Conservation (phyloP, 2,797 vertebrate species). For the Harpagifer antarcticus region DNA sequence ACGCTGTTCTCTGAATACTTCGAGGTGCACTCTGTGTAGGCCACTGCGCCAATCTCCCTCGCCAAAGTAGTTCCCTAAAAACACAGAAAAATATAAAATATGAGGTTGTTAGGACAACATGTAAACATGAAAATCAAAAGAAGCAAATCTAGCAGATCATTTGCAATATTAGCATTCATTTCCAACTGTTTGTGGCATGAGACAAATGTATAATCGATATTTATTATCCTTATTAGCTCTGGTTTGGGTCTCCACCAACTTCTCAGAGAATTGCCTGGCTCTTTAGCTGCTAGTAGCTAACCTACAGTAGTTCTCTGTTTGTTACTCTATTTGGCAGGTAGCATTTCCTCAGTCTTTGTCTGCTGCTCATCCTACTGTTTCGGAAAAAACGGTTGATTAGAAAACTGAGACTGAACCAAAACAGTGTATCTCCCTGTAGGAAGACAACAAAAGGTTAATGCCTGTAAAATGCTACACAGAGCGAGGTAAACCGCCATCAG, state of each 20-base stretch:
- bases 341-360: background rate
- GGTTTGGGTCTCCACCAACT: background rate
- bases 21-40: conserved; percentile 94
- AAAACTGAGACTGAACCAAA: background rate
- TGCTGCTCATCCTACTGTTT: background rate
- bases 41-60: conserved; percentile 92
- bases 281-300: background rate
- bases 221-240: background rate
- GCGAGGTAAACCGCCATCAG: background rate
- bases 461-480: background rate
- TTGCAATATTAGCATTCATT: background rate
- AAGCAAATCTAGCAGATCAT: background rate
- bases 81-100: conserved; percentile 17
- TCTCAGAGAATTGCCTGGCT: background rate
- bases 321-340: background rate
- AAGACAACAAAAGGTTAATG: background rate
- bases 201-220: background rate
- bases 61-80: conserved; percentile 90
- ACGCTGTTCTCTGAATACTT: conserved; percentile 95
- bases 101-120: background rate
- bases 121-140: background rate
- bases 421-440: background rate
- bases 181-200: background rate
- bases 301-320: background rate
- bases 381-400: background rate